Evolutionary conservation across 2,888 invertebrate species (phyloP).

Genomic region (Odontomyia ornata): DNA sequence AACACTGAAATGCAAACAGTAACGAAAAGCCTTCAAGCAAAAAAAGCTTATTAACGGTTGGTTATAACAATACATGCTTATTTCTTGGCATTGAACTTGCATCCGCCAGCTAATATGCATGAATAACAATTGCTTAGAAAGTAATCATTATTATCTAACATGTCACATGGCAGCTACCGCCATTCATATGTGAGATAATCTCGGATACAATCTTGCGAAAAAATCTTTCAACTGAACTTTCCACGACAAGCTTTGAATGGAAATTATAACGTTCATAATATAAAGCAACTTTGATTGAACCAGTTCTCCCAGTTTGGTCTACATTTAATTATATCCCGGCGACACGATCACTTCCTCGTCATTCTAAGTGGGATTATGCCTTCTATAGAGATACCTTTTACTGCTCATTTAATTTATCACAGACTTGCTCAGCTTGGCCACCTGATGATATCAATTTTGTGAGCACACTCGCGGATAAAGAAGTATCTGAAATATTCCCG

Average conservation of each 20-base stretch:
- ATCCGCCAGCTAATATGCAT: background rate
- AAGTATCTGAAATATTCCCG: constrained; percentile 1
- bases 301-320: constrained; percentile 14
- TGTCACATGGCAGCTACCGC: constrained; percentile 21
- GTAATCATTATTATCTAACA: constrained; percentile 9
- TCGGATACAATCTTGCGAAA: background rate
- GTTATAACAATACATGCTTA: background rate
- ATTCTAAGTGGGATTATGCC: constrained; percentile 2
- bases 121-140: background rate
- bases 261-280: background rate
- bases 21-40: no score
- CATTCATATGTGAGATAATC: background rate
- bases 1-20: no score
- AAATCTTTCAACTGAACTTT: background rate
- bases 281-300: constrained; percentile 14
- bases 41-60: no score
- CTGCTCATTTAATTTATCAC: background rate
- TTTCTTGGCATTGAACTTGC: constrained; percentile 26
- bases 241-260: background rate
- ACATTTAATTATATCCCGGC: constrained; percentile 15
- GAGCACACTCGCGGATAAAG: background rate
- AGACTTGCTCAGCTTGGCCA: no score
- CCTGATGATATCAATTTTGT: background rate
- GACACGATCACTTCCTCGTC: constrained; percentile 9
- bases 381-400: background rate